phyloP scores from a whole-genome alignment of 2,797 vertebrate species.

The Enteromius anoplus region DNA sequence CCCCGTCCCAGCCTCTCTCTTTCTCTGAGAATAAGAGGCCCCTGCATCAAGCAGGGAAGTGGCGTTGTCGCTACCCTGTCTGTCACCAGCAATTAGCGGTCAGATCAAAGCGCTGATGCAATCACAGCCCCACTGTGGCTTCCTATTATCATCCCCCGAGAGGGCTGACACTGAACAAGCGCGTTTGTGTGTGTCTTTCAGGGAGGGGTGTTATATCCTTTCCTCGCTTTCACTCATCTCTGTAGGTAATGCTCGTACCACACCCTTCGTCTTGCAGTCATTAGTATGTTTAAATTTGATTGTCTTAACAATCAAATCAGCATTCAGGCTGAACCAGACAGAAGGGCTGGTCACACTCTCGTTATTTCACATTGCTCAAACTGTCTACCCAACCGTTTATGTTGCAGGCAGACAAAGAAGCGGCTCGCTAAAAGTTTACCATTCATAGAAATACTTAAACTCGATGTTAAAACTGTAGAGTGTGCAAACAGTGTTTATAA shows the following conservation, averaged over 20 bases:
- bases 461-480: background rate
- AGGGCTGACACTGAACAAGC: conserved; percentile 50
- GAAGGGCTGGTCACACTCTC: conserved; percentile 29
- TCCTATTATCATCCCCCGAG: conserved; percentile 69
- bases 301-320: conserved; percentile 53
- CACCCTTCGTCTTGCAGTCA: conserved; percentile 37
- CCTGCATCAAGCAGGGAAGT: conserved; percentile 49
- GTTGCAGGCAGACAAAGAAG: background rate
- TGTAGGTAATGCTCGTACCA: conserved; percentile 47
- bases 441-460: background rate
- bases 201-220: conserved; percentile 57
- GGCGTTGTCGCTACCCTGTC: conserved; percentile 60
- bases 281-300: conserved; percentile 19
- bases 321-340: conserved; percentile 53
- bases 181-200: conserved; percentile 49
- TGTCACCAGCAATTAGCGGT: conserved; percentile 75
- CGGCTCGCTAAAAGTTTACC: conserved; percentile 7
- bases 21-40: conserved; percentile 56
- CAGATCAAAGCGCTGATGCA: conserved; percentile 76
- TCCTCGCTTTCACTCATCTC: conserved; percentile 51
- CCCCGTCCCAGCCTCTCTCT: conserved; percentile 34
- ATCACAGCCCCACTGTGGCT: conserved; percentile 72
- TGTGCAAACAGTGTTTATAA: background rate
- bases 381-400: conserved; percentile 1
- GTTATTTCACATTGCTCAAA: conserved; percentile 21